These are phyloP conservation scores for Amphimedon queenslandica DNA, from an alignment of 37 sponge, comb jelly and placozoan genomes.

Conservation along the genomic window DNA sequence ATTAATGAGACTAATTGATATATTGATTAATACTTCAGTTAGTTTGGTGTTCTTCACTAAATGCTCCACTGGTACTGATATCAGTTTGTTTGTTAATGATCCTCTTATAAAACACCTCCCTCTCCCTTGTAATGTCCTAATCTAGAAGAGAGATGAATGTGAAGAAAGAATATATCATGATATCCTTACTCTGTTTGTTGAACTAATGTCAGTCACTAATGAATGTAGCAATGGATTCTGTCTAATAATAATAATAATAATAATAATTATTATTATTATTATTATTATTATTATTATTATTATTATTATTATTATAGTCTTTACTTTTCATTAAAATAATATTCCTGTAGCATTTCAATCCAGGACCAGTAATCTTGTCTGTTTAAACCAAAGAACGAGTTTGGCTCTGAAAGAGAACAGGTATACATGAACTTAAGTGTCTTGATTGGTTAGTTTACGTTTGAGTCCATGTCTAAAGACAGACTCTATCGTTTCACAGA, in stretches of 20 bases:
- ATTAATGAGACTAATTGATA: not conserved
- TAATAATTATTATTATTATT: slow-evolving; percentile 16
- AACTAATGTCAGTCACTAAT: slow-evolving; percentile 13
- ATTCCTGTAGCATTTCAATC: slow-evolving; percentile 69
- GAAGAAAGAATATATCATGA: not conserved
- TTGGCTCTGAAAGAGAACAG: slow-evolving; percentile 38
- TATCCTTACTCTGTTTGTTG: slow-evolving; percentile 33
- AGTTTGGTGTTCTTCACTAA: slow-evolving; percentile 49
- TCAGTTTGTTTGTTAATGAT: slow-evolving; percentile 55
- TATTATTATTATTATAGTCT: not conserved
- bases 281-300: not conserved
- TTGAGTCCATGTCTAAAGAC: slow-evolving; percentile 68
- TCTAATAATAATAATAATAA: slow-evolving; percentile 1
- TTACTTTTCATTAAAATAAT: slow-evolving; percentile 47
- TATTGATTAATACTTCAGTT: slow-evolving; percentile 28
- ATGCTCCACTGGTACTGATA: slow-evolving; percentile 76
- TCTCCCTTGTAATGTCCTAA: slow-evolving; percentile 28
- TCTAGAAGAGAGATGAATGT: slow-evolving; percentile 14
- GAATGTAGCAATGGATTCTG: slow-evolving; percentile 62
- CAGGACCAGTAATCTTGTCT: slow-evolving; percentile 78
- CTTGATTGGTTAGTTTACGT: slow-evolving; percentile 20
- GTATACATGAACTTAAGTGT: not conserved
- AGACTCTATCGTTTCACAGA: slow-evolving; percentile 69
- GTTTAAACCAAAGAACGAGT: slow-evolving; percentile 68
- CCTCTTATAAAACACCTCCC: slow-evolving; percentile 71